Percentiles rank a stretch among this genome's conserved stretches.
phyloP scores from a whole-genome alignment of 2,888 invertebrate genomes.

The Lasioglossum oenotherae region DNA sequence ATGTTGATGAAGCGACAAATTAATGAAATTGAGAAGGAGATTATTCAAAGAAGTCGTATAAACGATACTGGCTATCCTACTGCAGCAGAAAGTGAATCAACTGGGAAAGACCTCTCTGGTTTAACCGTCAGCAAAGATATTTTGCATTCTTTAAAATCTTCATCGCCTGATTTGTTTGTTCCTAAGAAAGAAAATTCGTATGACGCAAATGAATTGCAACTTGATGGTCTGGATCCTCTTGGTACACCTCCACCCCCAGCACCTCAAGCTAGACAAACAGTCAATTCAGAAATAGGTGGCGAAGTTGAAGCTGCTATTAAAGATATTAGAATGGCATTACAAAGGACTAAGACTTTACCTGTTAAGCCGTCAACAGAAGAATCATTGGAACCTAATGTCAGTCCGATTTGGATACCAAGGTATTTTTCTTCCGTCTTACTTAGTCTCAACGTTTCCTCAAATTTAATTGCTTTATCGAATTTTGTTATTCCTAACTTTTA shows the following conservation, averaged over 20 bases:
- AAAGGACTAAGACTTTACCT: slow-evolving; percentile 89
- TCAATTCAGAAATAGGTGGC: slow-evolving; percentile 78
- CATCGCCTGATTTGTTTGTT: slow-evolving; percentile 82
- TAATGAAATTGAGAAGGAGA: slow-evolving; percentile 90
- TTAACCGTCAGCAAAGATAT: slow-evolving; percentile 79
- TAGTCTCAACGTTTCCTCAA: neutral
- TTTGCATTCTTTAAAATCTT: slow-evolving; percentile 78
- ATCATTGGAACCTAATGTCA: slow-evolving; percentile 85
- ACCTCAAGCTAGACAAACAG: slow-evolving; percentile 81
- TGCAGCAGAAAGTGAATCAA: slow-evolving; percentile 75
- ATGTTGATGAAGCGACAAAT: slow-evolving; percentile 89
- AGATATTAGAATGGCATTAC: slow-evolving; percentile 92
- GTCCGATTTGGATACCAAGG: slow-evolving; percentile 90
- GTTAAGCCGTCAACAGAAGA: slow-evolving; percentile 85
- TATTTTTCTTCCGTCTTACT: slow-evolving; percentile 76
- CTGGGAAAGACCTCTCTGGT: slow-evolving; percentile 76
- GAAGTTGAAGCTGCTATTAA: slow-evolving; percentile 90
- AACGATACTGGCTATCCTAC: slow-evolving; percentile 79
- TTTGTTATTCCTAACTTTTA: neutral
- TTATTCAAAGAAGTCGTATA: slow-evolving; percentile 86
- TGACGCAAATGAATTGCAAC: slow-evolving; percentile 85
- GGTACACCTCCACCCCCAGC: slow-evolving; percentile 83
- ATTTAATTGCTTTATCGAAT: neutral
- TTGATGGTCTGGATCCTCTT: slow-evolving; percentile 91
- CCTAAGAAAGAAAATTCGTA: slow-evolving; percentile 82